phyloP scores from a whole-genome alignment of 2,888 invertebrate genomes.

The Agrochola circellaris region DNA sequence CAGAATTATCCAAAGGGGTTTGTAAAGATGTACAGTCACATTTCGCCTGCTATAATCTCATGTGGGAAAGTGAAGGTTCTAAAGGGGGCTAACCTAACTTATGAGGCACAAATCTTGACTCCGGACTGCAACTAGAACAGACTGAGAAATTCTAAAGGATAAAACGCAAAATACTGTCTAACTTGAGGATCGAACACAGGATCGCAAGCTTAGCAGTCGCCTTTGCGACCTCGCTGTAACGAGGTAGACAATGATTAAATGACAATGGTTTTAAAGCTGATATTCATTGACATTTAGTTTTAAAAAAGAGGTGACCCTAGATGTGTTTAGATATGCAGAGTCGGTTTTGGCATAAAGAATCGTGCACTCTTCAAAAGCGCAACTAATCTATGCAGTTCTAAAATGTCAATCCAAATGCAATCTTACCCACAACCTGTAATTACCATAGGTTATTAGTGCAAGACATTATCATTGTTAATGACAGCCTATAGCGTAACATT shows the following conservation, averaged over 20 bases:
- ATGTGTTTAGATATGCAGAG: constrained; percentile 17
- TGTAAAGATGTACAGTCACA: background rate
- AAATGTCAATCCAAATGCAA: constrained; percentile 52
- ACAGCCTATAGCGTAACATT: background rate
- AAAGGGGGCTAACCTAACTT: too few species aligned
- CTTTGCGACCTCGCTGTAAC: background rate
- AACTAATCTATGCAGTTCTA: constrained; percentile 48
- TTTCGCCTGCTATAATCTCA: background rate
- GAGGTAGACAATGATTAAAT: background rate
- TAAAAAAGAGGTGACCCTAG: constrained; percentile 22
- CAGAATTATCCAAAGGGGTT: background rate
- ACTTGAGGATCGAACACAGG: background rate
- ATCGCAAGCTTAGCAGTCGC: background rate
- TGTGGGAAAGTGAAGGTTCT: background rate
- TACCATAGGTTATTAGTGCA: constrained; percentile 44
- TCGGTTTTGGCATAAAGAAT: constrained; percentile 35
- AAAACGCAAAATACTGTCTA: background rate
- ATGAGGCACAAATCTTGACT: background rate
- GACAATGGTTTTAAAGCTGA: background rate
- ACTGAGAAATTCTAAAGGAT: background rate
- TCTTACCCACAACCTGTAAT: constrained; percentile 29
- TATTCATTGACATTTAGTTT: constrained; percentile 26
- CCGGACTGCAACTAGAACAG: background rate
- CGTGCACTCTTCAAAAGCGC: constrained; percentile 51
- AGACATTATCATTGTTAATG: constrained; percentile 51